Percentiles rank a stretch among this genome's conserved stretches.
Evolutionary conservation across 92 coral and sea anemone genomes (phyloP).

Genomic region (Porites cylindrica): DNA sequence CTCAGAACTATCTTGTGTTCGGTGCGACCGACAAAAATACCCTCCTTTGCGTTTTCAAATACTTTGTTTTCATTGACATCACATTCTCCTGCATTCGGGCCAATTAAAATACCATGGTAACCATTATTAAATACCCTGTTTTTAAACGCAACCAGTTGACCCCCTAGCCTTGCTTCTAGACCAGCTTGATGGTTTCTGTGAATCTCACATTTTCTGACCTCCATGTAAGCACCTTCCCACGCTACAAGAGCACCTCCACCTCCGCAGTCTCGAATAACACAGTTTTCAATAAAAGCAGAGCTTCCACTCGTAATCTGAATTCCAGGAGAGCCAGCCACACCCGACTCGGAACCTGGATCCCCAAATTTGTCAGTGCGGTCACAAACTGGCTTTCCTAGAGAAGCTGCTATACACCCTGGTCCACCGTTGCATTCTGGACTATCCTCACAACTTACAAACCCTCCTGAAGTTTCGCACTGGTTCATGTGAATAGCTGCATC

Average conservation of each 20-base stretch:
- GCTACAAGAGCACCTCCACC: constrained; percentile 63
- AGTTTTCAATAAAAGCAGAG: constrained; percentile 53
- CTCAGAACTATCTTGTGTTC: neutral
- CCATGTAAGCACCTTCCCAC: constrained; percentile 44
- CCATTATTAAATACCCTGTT: constrained; percentile 62
- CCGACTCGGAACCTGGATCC: constrained; percentile 26
- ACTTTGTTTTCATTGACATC: constrained; percentile 35
- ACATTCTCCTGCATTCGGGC: constrained; percentile 54
- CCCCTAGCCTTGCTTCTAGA: constrained; percentile 65
- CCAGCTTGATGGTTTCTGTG: constrained; percentile 71
- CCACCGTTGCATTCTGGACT: constrained; percentile 74
- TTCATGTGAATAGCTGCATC: constrained; percentile 29
- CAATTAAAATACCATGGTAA: constrained; percentile 67
- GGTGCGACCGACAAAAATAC: constrained; percentile 37
- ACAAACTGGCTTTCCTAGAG: constrained; percentile 39
- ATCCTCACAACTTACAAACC: constrained; percentile 21
- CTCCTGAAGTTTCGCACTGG: constrained; percentile 62
- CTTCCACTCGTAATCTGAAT: constrained; percentile 46
- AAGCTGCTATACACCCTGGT: constrained; percentile 66
- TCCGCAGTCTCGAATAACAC: constrained; percentile 58
- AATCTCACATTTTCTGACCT: constrained; percentile 49
- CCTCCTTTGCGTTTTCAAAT: constrained; percentile 1
- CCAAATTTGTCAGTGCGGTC: constrained; percentile 35
- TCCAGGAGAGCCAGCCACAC: constrained; percentile 58
- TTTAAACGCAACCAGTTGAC: constrained; percentile 37